A percentile compares a stretch with the other conserved stretches of the same genome.
phyloP scores from a whole-genome alignment of 2,888 invertebrate genomes.

The Mesorhabditis spiculigera region DNA sequence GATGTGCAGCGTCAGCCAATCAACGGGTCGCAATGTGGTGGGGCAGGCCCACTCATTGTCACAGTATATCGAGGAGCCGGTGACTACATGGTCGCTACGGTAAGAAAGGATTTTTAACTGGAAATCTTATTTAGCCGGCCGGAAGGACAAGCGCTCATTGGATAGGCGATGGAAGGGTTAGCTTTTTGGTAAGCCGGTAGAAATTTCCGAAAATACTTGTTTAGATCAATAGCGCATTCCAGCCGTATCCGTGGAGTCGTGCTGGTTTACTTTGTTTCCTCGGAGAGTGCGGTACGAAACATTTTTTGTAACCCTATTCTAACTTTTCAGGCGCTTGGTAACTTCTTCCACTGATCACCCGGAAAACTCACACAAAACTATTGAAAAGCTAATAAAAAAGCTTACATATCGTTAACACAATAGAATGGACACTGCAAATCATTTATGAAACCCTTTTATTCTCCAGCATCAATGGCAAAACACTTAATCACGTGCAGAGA shows the following conservation, averaged over 20 bases:
- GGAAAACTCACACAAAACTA: too few species aligned
- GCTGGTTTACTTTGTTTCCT: neutral
- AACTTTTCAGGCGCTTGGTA: too few species aligned
- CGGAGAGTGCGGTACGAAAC: neutral
- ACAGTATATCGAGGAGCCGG: neutral
- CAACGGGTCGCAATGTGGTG: neutral
- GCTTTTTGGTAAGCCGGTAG: neutral
- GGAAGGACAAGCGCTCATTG: neutral
- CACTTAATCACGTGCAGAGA: too few species aligned
- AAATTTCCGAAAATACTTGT: neutral
- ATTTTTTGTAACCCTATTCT: too few species aligned
- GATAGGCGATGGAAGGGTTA: neutral
- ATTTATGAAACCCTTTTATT: too few species aligned
- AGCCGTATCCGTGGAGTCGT: conserved; percentile 1
- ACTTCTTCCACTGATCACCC: too few species aligned
- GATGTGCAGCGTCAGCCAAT: neutral
- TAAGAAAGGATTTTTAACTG: neutral
- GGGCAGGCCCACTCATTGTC: neutral
- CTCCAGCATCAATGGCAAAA: too few species aligned
- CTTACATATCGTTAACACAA: too few species aligned
- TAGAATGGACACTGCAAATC: too few species aligned
- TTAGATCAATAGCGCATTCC: neutral
- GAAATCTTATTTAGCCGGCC: neutral
- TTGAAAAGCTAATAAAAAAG: too few species aligned
- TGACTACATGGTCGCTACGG: neutral